These are phyloP conservation scores for Perognathus longimembris DNA, from an alignment of 2,113 vertebrate genomes.

Conservation along the genomic window DNA sequence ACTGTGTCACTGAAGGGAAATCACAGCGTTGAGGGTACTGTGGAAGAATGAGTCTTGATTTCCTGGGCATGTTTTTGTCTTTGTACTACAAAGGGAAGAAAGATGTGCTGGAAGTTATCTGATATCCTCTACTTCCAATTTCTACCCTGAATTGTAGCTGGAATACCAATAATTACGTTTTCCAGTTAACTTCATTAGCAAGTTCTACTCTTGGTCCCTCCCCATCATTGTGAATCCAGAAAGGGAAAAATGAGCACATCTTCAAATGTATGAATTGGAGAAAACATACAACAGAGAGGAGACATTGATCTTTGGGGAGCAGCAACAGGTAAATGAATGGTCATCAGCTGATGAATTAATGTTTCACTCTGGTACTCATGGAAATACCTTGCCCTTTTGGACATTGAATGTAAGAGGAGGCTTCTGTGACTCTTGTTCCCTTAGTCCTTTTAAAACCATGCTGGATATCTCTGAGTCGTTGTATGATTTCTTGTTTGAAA, in stretches of 20 bases:
- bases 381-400: background rate
- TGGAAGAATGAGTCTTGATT: background rate
- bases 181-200: background rate
- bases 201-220: background rate
- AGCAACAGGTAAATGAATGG: background rate
- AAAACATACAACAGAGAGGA: background rate
- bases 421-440: background rate
- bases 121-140: background rate
- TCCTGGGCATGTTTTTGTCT: background rate
- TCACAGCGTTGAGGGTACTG: background rate
- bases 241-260: background rate
- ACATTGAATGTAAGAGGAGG: background rate
- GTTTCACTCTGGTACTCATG: background rate
- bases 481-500: constrained; percentile 19
- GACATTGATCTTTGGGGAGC: background rate
- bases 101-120: background rate
- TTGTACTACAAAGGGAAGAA: background rate
- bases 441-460: background rate
- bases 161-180: background rate
- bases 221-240: background rate
- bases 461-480: background rate
- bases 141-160: background rate
- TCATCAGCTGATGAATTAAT: background rate
- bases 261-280: background rate
- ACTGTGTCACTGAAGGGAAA: background rate